A percentile compares a stretch with the other conserved stretches of the same genome.
These are phyloP conservation scores for Myotis myotis DNA, from an alignment of 2,797 vertebrate genomes.

Conservation along the genomic window DNA sequence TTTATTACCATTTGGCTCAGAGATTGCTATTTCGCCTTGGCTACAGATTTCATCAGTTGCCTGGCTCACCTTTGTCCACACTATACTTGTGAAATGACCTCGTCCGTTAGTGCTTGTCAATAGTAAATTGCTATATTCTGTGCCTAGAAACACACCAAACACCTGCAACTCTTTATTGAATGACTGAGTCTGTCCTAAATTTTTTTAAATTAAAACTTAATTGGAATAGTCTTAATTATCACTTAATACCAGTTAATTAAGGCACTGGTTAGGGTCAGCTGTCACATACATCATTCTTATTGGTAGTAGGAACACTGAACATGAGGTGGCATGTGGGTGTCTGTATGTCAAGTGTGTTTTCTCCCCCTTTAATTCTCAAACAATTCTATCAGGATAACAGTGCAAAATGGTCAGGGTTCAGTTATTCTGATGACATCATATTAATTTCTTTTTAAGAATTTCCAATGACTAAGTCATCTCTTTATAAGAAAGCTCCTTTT, in stretches of 20 bases:
- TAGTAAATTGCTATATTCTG: constrained; percentile 90
- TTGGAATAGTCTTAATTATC: constrained; percentile 89
- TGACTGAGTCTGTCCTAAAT: constrained; percentile 83
- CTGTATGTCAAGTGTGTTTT: background rate
- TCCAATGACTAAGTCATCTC: constrained; percentile 31
- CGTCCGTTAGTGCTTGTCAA: constrained; percentile 93
- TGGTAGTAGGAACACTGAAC: constrained; percentile 80
- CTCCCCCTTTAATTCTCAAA: constrained; percentile 78
- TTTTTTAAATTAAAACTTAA: constrained; percentile 84
- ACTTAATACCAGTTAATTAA: constrained; percentile 87
- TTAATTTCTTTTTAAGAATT: constrained; percentile 67
- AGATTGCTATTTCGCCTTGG: constrained; percentile 98
- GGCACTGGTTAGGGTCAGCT: constrained; percentile 77
- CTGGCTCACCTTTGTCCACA: constrained; percentile 97
- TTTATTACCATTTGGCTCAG: constrained; percentile 97
- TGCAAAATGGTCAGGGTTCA: constrained; percentile 73
- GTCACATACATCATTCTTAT: constrained; percentile 78
- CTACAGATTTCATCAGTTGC: constrained; percentile 98
- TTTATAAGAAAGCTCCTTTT: constrained; percentile 17
- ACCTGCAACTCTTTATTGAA: constrained; percentile 86
- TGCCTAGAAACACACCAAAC: constrained; percentile 83
- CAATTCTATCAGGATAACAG: constrained; percentile 82
- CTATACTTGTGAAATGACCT: constrained; percentile 95
- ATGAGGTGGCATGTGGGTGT: constrained; percentile 64
- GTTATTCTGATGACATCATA: constrained; percentile 74